Base-by-base conservation (phyloP, 2,888 invertebrate species). In the Megalurothrips usitatus region DNA sequence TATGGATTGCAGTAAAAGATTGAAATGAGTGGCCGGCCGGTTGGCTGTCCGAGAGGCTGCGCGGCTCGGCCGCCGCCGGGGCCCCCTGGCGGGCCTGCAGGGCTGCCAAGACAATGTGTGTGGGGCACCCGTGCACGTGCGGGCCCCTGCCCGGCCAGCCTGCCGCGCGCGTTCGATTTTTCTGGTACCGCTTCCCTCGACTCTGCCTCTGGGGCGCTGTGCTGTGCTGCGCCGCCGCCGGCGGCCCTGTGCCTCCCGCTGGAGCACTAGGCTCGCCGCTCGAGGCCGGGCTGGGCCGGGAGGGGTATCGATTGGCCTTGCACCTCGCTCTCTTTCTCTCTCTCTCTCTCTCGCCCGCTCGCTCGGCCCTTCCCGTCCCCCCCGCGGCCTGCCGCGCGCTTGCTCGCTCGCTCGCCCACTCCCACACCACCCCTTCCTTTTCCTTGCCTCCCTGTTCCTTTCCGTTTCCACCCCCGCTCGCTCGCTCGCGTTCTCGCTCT, bases 271-370 rank as follows among this genome's bases (percentile, higher is more conserved):
- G 68, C 68, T 12, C 9, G 68, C 68, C n/a, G n/a, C n/a, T n/a
- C n/a, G n/a, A n/a, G n/a, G n/a, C n/a, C 26, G 11, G 58, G 68
- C 68, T 26, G 68, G 68, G 68, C 68, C 34, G 34, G 34, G 34
- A 43, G 17, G n/a, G n/a, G 26, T 75, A 75, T 75, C 68, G 68
- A 75, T 75, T 75, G 68, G 68, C 68, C 68, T 75, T 75, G 68
- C 68, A 75, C 68, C 68, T 75, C 23, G 0, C 58, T 19, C 58
- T 52, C 14, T 19, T 58, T 58, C 58, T 19, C 58, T 19, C 14
- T 58, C 58, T 19, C 58, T 19, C 14, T 58, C 58, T 2, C 52
- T 3, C 52, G 52, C 58, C 14, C 17, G 19, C 14, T 4, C 58
- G 34, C 34, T 43, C 34, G 34, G 34, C 34, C 34, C 34, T 43